A percentile compares a stretch with the other conserved stretches of the same genome.
Evolutionary conservation across 2,113 vertebrate genomes (phyloP).

Genomic region (Pomatorhinus ruficollis): DNA sequence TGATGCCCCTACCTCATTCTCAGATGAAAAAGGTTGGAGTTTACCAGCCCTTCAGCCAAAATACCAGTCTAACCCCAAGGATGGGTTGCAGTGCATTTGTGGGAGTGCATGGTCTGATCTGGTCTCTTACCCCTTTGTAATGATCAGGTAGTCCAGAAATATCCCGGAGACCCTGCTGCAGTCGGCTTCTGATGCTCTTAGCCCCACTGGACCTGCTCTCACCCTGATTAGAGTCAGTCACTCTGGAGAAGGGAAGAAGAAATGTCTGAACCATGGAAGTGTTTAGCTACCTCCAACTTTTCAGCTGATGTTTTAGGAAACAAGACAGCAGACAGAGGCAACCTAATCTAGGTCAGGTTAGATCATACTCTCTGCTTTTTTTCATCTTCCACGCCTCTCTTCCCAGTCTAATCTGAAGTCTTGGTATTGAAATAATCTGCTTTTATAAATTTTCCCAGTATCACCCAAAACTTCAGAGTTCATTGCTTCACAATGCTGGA

Average conservation of each 20-base stretch:
- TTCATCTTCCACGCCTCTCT: neutral
- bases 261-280: neutral
- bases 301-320: neutral
- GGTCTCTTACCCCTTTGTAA: neutral
- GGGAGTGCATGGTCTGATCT: neutral
- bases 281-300: neutral
- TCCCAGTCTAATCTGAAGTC: neutral
- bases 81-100: neutral
- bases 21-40: neutral
- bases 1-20: neutral
- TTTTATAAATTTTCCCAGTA: neutral
- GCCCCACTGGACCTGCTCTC: neutral
- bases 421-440: neutral
- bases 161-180: neutral
- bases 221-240: fast-evolving
- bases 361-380: neutral
- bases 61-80: fast-evolving
- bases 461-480: neutral
- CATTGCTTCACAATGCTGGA: neutral
- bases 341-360: neutral
- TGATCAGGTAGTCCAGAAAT: neutral
- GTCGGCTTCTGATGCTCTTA: neutral
- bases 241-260: neutral
- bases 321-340: fast-evolving
- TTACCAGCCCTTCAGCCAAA: neutral